phyloP scores from a whole-genome alignment of 2,888 invertebrate genomes.

The Megamerina dolium region DNA sequence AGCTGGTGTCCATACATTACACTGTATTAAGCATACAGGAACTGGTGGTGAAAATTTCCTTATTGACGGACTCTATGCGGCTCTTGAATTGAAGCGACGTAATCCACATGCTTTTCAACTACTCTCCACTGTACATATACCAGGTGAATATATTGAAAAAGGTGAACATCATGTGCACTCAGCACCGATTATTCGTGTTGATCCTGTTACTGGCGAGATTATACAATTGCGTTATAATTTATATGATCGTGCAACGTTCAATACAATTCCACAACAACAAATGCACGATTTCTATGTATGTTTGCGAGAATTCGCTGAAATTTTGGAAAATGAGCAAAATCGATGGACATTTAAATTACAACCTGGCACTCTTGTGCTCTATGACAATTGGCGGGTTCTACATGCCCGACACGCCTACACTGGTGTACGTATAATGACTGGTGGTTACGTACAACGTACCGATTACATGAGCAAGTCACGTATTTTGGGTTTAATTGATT shows the following conservation, averaged over 20 bases:
- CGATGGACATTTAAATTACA: slow-evolving; percentile 58
- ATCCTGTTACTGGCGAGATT: slow-evolving; percentile 54
- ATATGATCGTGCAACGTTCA: slow-evolving; percentile 64
- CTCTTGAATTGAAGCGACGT: slow-evolving; percentile 52
- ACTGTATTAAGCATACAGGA: slow-evolving; percentile 56
- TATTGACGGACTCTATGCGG: slow-evolving; percentile 68
- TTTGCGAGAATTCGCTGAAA: slow-evolving; percentile 52
- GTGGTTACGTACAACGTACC: slow-evolving; percentile 67
- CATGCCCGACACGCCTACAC: slow-evolving; percentile 68
- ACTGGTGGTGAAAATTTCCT: slow-evolving; percentile 68
- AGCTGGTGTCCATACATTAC: slow-evolving; percentile 61
- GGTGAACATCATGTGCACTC: slow-evolving; percentile 55
- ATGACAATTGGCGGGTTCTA: slow-evolving; percentile 74
- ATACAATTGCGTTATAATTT: slow-evolving; percentile 66
- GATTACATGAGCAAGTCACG: slow-evolving; percentile 62
- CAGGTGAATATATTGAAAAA: slow-evolving; percentile 62
- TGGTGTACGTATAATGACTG: slow-evolving; percentile 61
- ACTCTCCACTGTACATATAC: slow-evolving; percentile 54
- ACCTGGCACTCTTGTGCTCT: slow-evolving; percentile 65
- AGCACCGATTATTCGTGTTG: slow-evolving; percentile 57
- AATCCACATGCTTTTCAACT: slow-evolving; percentile 56
- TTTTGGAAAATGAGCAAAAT: slow-evolving; percentile 51
- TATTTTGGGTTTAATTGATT: slow-evolving; percentile 49
- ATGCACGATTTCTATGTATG: slow-evolving; percentile 60
- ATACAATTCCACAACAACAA: slow-evolving; percentile 52